Evolutionary conservation across 2,797 vertebrate species (phyloP).

Genomic region (Coendou prehensilis): DNA sequence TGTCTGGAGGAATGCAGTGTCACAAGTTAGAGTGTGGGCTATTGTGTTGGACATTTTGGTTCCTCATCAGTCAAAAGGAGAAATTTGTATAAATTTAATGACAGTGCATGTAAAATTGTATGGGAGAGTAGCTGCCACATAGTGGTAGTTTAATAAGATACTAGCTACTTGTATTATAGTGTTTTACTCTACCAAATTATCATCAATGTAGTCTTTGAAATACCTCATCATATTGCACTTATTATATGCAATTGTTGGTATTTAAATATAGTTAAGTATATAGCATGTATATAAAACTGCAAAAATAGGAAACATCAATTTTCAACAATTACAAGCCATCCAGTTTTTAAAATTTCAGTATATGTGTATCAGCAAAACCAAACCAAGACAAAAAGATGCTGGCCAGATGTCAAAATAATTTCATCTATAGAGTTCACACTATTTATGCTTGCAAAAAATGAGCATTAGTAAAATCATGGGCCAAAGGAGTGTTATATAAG

Average conservation of each 20-base stretch:
- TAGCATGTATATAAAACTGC: neutral
- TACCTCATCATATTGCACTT: neutral
- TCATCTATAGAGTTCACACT: neutral
- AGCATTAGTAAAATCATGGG: neutral
- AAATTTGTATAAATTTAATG: neutral
- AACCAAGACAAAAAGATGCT: neutral
- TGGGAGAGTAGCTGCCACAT: neutral
- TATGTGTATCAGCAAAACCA: neutral
- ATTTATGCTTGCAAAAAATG: constrained; percentile 3
- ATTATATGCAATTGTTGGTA: neutral
- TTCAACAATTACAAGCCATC: neutral
- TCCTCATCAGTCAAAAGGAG: neutral
- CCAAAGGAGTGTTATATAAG: neutral
- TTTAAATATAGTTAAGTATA: neutral
- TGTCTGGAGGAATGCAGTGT: neutral
- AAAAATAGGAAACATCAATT: neutral
- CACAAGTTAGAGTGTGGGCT: neutral
- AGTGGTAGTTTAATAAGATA: neutral
- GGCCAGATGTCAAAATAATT: neutral
- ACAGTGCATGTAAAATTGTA: too few relatives aligned
- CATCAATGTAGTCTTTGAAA: neutral
- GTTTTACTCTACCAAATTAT: neutral
- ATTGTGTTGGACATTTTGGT: neutral
- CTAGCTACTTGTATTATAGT: neutral
- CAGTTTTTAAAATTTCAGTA: neutral